Base-by-base conservation (phyloP, 1,140 invertebrate species). In the Bradynema listronoti region DNA sequence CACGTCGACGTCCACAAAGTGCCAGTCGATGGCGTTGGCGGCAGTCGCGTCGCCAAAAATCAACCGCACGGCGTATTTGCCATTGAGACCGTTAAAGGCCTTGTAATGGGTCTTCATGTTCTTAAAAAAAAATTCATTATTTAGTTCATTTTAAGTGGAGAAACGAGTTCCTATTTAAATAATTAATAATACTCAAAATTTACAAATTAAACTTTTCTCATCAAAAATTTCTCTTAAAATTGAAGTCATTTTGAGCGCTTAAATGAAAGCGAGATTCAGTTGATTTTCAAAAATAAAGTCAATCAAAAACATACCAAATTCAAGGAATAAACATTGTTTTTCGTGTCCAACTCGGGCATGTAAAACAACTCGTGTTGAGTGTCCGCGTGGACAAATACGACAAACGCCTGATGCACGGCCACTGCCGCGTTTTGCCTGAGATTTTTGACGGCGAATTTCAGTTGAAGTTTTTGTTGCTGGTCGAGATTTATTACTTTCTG, bases 21-120 rank as follows among this genome's bases (percentile, higher is more conserved):
- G 79, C 90, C 92, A 97, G 16, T 85, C 82, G 63, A 95, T 84
- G 6, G 91, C 87, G 80, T 93, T 93, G 47, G 87, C 86, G 34
- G 94, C 83, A 3, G 90, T 83, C 55, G 88, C 84, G 84, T 97
- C 93, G 24, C 91, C 92, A 58, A 96, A 81, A 58, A 92, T 87
- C 34, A 97, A 75, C 69, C 88, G 86, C 42, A 96, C 79, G 58
- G 85, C 83, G 80, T 94, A 94, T 29, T 83, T 78, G 42, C 90
- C 91, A 56, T 86, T 88, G 19, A 84, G 78, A 61, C 85, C 82
- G 34, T 83, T 83, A 73, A 97, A 88, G 70, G 90, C 88, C 70
- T 86, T 86, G n/a, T 85, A 85, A 69, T 86, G 85, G 36, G 83
- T 81, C 45, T 85, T 86, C 33, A 93, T 83, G 79, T 91, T 88